A percentile compares a stretch with the other conserved stretches of the same genome.
Evolutionary conservation across 2,113 vertebrate species (phyloP).

Genomic region (Pterocles orientalis): DNA sequence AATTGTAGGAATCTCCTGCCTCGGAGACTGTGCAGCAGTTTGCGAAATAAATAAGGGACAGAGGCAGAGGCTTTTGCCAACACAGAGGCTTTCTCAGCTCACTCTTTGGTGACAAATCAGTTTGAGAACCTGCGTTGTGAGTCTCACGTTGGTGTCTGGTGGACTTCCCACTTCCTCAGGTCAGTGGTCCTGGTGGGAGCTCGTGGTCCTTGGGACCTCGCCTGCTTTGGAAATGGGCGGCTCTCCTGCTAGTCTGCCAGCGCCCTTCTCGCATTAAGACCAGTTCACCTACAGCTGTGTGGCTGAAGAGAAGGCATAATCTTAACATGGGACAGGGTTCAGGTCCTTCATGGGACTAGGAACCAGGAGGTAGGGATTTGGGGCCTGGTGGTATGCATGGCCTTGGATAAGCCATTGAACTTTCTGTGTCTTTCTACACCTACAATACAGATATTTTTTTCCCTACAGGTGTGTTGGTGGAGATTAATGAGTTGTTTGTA

Average conservation of each 20-base stretch:
- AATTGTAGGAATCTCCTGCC: neutral
- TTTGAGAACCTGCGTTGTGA: rapidly evolving
- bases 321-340: neutral
- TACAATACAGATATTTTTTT: constrained; percentile 16
- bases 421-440: constrained; percentile 4
- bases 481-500: constrained; percentile 67
- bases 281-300: neutral
- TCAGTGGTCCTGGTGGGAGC: neutral
- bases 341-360: neutral
- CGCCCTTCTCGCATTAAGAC: rapidly evolving
- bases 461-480: constrained; percentile 32
- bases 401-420: neutral
- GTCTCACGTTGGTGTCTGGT: neutral
- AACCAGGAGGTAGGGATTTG: neutral
- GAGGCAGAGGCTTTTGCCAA: neutral
- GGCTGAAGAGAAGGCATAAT: neutral
- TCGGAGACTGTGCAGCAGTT: neutral
- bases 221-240: neutral
- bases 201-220: neutral
- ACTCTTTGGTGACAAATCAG: neutral
- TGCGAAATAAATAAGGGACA: neutral
- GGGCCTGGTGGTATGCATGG: neutral
- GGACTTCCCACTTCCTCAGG: neutral
- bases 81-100: neutral
- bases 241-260: neutral